phyloP scores from a whole-genome alignment of 1,140 invertebrate species.

The Solen grandis region DNA sequence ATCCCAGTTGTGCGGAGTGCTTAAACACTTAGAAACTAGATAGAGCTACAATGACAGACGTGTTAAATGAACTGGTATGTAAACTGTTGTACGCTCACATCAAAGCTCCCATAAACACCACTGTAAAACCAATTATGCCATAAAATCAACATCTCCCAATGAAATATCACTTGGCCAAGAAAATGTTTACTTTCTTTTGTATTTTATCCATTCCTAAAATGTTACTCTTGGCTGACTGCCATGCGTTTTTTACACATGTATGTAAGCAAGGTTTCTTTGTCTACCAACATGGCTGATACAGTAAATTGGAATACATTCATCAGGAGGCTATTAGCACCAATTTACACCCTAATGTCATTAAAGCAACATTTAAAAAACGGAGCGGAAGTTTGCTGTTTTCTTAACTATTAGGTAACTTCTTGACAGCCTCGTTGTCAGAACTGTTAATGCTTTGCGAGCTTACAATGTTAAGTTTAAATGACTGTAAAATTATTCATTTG shows the following conservation, averaged over 20 bases:
- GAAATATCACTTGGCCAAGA: slow-evolving; percentile 48
- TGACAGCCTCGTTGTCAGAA: too few species aligned
- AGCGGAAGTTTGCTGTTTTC: too few species aligned
- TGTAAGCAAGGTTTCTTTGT: neutral
- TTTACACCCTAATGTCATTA: neutral
- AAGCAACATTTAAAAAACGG: neutral
- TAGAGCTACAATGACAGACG: too few species aligned
- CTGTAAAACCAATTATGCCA: slow-evolving; percentile 28
- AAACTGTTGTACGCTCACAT: neutral
- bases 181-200: slow-evolving; percentile 27
- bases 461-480: too few species aligned
- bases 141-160: slow-evolving; percentile 27
- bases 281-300: neutral
- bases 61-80: neutral
- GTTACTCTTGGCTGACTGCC: slow-evolving; percentile 14
- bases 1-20: too few species aligned
- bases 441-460: too few species aligned
- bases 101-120: neutral
- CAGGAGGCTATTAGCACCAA: neutral
- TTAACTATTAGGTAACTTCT: too few species aligned
- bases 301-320: neutral
- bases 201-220: slow-evolving; percentile 32
- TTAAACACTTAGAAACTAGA: too few species aligned
- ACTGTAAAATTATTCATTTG: too few species aligned
- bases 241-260: neutral